A percentile compares a stretch with the other conserved stretches of the same genome.
phyloP scores from a whole-genome alignment of 2,888 invertebrate species.

The Gnatocerus cornutus region DNA sequence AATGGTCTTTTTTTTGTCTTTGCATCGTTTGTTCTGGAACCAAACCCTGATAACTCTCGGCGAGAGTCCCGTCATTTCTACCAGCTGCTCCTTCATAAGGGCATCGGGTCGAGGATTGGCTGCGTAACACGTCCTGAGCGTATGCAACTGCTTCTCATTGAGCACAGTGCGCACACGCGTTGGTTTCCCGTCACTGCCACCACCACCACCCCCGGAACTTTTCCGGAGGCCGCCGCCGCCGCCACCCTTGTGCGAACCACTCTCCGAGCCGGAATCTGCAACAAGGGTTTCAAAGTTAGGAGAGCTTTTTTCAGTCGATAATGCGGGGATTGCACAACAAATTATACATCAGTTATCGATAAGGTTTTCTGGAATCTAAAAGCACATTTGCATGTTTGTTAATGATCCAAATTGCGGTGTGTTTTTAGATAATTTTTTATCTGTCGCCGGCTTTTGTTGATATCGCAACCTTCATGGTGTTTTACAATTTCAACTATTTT shows the following conservation, averaged over 20 bases:
- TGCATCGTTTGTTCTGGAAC: slow-evolving; percentile 99
- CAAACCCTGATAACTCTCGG: slow-evolving; percentile 99
- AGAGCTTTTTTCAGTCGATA: neutral
- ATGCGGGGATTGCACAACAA: neutral
- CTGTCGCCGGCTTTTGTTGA: neutral
- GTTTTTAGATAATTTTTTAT: neutral
- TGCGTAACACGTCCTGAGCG: slow-evolving; percentile 96
- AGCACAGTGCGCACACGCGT: slow-evolving; percentile 99
- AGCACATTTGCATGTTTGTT: neutral
- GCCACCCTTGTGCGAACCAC: slow-evolving; percentile 89
- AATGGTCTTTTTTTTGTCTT: slow-evolving; percentile 97
- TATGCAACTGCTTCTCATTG: slow-evolving; percentile 98
- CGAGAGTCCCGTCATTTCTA: slow-evolving; percentile 98
- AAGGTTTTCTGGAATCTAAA: neutral
- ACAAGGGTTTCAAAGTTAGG: slow-evolving; percentile 49
- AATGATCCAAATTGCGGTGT: neutral
- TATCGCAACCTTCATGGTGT: neutral
- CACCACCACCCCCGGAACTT: slow-evolving; percentile 71
- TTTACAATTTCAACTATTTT: neutral
- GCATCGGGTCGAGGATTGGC: slow-evolving; percentile 99
- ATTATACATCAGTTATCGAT: neutral
- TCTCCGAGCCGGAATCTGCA: slow-evolving; percentile 94
- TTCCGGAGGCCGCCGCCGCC: slow-evolving; percentile 73
- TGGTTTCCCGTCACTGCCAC: slow-evolving; percentile 91
- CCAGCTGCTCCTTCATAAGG: slow-evolving; percentile 98